A percentile compares a stretch with the other conserved stretches of the same genome.
phyloP scores from a whole-genome alignment of 2,797 vertebrate genomes.

The Lacerta bilineata region DNA sequence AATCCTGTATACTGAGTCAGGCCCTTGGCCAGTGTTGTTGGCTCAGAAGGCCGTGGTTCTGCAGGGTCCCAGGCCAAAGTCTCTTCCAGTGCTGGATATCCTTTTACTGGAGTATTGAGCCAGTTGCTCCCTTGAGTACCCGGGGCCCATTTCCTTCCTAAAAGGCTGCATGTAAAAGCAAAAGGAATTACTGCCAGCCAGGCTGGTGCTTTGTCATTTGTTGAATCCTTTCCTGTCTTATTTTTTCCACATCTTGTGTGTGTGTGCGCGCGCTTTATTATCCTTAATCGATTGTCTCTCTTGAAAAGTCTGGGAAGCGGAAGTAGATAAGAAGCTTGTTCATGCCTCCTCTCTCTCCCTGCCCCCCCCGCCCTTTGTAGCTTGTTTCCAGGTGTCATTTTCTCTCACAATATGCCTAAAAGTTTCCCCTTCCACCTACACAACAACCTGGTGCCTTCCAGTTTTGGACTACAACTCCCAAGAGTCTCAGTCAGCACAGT shows the following conservation, averaged over 20 bases:
- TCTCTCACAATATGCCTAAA: neutral
- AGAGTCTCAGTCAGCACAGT: too few relatives aligned
- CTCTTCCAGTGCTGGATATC: neutral
- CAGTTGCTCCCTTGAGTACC: neutral
- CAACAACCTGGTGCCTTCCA: neutral
- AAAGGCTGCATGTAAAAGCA: neutral
- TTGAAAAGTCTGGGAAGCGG: neutral
- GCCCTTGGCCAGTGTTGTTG: neutral
- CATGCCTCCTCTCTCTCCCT: neutral
- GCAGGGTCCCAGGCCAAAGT: neutral
- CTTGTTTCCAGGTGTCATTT: neutral
- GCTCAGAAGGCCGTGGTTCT: neutral
- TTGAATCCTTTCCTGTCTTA: neutral
- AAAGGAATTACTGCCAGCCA: neutral
- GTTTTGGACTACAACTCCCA: neutral
- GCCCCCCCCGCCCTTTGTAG: neutral
- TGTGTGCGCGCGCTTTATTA: neutral
- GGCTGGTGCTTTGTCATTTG: neutral
- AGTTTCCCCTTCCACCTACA: neutral
- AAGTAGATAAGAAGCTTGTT: neutral
- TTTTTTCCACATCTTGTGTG: neutral
- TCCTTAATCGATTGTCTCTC: neutral
- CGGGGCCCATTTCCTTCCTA: neutral
- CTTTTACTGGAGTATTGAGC: neutral
- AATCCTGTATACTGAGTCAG: neutral